A percentile compares a stretch with the other conserved stretches of the same genome.
Evolutionary conservation across 2,797 vertebrate species (phyloP).

Genomic region (Arremon aurantiirostris): DNA sequence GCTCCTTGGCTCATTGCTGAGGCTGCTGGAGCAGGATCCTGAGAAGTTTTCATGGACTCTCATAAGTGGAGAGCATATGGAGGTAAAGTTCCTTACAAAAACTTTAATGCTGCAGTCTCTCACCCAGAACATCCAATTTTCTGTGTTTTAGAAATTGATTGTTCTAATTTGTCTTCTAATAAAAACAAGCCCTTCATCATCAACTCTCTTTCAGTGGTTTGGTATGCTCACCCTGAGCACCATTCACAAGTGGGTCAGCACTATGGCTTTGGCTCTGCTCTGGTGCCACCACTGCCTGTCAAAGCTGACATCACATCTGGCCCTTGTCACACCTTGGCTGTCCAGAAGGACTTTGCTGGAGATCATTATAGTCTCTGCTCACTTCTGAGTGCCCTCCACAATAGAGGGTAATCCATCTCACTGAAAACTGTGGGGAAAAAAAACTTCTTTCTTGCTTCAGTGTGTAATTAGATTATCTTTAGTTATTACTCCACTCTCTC

Average conservation of each 20-base stretch:
- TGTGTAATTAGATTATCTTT: slow-evolving; percentile 11
- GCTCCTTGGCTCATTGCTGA: background rate
- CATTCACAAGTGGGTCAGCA: background rate
- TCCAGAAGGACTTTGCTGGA: background rate
- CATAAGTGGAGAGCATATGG: background rate
- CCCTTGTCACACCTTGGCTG: background rate
- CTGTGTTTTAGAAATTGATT: background rate
- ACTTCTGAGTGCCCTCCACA: background rate
- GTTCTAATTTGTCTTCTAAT: slow-evolving; percentile 17
- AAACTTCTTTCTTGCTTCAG: background rate
- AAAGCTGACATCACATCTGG: background rate
- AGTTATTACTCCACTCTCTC: background rate
- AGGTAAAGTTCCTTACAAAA: background rate
- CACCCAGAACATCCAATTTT: slow-evolving; percentile 20
- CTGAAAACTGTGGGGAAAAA: background rate
- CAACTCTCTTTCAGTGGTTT: background rate
- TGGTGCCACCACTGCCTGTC: background rate
- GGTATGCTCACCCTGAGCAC: background rate
- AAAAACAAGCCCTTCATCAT: background rate
- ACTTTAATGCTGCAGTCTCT: background rate
- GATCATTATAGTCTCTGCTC: background rate
- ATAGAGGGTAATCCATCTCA: background rate
- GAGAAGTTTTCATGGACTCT: background rate
- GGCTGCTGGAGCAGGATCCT: background rate
- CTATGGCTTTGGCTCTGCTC: background rate